Conservation (phyloP, 2,797 vertebrate species). For the Aplochiton taeniatus region DNA sequence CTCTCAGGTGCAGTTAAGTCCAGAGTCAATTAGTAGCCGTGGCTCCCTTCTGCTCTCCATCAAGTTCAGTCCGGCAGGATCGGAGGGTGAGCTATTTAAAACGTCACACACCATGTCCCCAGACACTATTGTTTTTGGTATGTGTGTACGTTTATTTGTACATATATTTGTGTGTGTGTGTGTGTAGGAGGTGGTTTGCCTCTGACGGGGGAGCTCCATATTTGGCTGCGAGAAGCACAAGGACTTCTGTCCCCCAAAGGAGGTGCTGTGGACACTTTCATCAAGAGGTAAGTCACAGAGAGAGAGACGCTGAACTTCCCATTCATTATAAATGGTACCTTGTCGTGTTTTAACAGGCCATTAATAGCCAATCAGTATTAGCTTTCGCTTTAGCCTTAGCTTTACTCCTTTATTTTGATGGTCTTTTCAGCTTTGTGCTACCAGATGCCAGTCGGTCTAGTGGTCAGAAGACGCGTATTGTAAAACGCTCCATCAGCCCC, state of each 20-base stretch:
- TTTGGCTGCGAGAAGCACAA: conserved; percentile 92
- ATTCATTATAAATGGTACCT: neutral
- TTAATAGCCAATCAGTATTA: neutral
- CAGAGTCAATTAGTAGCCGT: conserved; percentile 75
- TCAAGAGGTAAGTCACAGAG: conserved; percentile 83
- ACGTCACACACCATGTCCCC: neutral
- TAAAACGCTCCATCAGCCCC: conserved; percentile 84
- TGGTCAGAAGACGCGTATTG: conserved; percentile 87
- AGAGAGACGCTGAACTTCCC: neutral
- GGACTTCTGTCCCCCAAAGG: conserved; percentile 84
- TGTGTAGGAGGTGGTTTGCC: conserved; percentile 80
- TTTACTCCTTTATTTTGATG: neutral
- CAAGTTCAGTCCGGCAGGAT: conserved; percentile 85
- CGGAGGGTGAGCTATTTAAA: conserved; percentile 75
- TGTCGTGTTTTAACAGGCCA: neutral
- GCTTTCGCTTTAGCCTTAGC: neutral
- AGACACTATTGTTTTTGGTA: conserved; percentile 32
- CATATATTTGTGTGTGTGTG: conserved; percentile 44
- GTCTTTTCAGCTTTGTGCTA: conserved; percentile 83
- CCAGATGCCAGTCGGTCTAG: conserved; percentile 88
- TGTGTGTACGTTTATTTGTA: conserved; percentile 37
- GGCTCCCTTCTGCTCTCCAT: conserved; percentile 84
- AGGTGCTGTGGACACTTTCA: conserved; percentile 80
- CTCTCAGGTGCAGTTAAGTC: conserved; percentile 76
- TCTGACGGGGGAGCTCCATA: conserved; percentile 90